Base-by-base conservation (phyloP, 2,888 invertebrate genomes). In the Nyleta sp. region DNA sequence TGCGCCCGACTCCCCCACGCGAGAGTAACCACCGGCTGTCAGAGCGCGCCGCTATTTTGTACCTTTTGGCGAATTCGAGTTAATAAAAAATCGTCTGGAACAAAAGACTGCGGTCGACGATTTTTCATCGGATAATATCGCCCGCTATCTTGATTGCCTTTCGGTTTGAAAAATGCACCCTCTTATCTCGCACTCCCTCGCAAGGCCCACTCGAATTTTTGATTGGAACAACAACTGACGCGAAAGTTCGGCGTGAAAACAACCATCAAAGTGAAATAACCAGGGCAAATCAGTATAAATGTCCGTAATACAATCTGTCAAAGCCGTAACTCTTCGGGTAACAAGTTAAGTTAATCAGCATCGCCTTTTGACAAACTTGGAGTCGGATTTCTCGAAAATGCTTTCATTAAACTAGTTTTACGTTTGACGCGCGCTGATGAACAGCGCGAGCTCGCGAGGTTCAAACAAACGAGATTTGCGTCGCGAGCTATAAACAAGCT, bases 71-170 rank as follows among this genome's bases (percentile, higher is more conserved):
- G 84, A 86, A 88, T 87, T 85, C 83, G 84, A 87, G 84, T 84
- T 85, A 86, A 87, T 85, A 87, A 87, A 87, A 87, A 88, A 88
- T 87, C 82, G 86, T 83, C 81, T 84, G 85, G 87, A 88, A 87
- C 84, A 84, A 85, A 87, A 84, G 82, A 83, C 82, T 82, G 83
- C 79, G 83, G 81, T 81, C 84, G 82, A 84, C 85, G 85, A 89
- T 89, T 88, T 88, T 87, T 88, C 87, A 87, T 83, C 81, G 87
- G 87, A 86, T 87, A 86, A 87, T 87, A 85, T 80, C 80, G 67
- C 74, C 76, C 80, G 78, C 83, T 85, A 88, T 88, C 88, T 88
- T 80, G 87, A 88, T 88, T 88, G 85, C 87, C 87, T 86, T 87
- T 84, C 84, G 87, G 86, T 87, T 87, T 87, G 87, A 87, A 87